Evolutionary conservation across 2,113 vertebrate species (phyloP).

Genomic region (Hypanus sabinus): DNA sequence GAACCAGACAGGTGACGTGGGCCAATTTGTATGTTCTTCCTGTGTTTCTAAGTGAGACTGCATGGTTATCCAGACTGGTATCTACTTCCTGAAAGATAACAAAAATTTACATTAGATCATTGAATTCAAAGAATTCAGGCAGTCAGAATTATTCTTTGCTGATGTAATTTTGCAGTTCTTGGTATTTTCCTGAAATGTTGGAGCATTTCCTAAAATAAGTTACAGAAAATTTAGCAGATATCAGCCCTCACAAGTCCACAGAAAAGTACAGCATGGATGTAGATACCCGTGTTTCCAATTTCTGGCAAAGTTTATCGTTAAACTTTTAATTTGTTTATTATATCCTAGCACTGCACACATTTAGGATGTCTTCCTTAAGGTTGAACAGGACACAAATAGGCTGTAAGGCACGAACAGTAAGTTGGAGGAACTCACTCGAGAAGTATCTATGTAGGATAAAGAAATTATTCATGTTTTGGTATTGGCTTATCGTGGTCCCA

Average conservation of each 20-base stretch:
- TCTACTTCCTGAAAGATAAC: neutral
- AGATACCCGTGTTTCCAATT: neutral
- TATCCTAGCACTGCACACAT: neutral
- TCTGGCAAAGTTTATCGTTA: neutral
- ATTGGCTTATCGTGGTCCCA: no score
- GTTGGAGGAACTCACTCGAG: no score
- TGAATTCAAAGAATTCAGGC: neutral
- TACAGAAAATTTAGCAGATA: no score
- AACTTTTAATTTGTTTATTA: neutral
- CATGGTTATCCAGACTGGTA: neutral
- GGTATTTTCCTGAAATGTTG: neutral
- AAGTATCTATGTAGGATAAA: no score
- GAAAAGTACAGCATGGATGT: neutral
- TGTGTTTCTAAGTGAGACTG: no score
- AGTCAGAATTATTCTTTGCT: neutral
- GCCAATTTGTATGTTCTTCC: neutral
- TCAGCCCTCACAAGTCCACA: neutral
- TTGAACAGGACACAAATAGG: neutral
- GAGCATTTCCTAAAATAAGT: neutral
- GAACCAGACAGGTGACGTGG: conserved; percentile 66
- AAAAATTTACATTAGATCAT: neutral
- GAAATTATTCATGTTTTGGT: no score
- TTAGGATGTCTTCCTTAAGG: neutral
- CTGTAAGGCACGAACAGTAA: no score
- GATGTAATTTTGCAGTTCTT: neutral